These are phyloP conservation scores for Callaeas wilsoni DNA, from an alignment of 2,113 vertebrate species.

Conservation along the genomic window DNA sequence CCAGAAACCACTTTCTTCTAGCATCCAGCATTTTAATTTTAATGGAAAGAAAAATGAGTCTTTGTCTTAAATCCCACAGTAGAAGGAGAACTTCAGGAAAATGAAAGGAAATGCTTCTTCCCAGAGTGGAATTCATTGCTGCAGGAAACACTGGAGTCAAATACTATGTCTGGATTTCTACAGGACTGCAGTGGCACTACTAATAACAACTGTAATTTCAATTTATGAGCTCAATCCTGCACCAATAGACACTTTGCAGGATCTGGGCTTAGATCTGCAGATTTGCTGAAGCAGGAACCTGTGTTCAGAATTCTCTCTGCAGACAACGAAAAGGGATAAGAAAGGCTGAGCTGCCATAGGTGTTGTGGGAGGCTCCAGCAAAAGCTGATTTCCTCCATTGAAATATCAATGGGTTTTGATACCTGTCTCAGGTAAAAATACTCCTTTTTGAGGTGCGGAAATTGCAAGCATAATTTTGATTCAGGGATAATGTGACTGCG, in stretches of 20 bases:
- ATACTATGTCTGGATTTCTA: background rate
- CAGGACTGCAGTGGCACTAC: background rate
- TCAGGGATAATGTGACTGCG: background rate
- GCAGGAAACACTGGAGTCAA: constrained; percentile 3
- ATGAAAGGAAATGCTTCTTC: constrained; percentile 40
- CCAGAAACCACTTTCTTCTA: background rate
- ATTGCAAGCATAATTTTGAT: background rate
- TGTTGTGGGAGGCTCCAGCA: background rate
- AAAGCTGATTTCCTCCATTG: background rate
- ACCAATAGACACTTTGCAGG: background rate
- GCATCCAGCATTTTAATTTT: background rate
- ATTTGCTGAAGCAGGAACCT: background rate
- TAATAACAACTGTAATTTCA: background rate
- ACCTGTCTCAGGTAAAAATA: background rate
- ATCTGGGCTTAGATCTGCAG: background rate
- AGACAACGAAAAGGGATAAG: background rate
- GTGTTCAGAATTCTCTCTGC: background rate
- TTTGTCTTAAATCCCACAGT: background rate
- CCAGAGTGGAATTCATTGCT: constrained; percentile 1
- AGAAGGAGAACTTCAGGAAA: constrained; percentile 22
- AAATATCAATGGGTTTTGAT: background rate
- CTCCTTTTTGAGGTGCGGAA: background rate
- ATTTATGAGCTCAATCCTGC: background rate
- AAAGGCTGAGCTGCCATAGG: background rate
- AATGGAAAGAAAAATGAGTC: background rate